phyloP scores from a whole-genome alignment of 2,113 vertebrate genomes.

The Bolborhynchus lineola region DNA sequence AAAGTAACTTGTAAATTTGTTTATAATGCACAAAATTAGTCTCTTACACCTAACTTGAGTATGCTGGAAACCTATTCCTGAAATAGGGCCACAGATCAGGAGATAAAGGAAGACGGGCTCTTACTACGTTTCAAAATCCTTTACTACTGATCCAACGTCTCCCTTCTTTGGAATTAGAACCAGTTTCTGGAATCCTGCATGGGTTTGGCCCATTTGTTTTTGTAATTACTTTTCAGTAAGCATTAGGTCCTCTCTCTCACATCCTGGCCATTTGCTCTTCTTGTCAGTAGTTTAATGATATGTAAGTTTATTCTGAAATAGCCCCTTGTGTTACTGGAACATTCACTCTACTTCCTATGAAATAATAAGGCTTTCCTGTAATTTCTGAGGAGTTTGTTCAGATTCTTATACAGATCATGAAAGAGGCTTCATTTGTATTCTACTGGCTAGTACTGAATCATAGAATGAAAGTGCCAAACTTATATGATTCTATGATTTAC shows the following conservation, averaged over 20 bases:
- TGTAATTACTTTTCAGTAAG: background rate
- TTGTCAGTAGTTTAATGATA: background rate
- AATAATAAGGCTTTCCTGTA: background rate
- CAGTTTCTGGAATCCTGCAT: background rate
- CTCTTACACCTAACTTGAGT: background rate
- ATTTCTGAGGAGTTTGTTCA: background rate
- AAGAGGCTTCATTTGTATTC: background rate
- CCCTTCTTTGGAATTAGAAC: background rate
- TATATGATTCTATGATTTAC: background rate
- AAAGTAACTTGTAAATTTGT: background rate
- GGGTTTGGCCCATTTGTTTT: background rate
- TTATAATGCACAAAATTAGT: background rate
- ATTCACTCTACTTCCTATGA: background rate
- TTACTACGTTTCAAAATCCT: background rate
- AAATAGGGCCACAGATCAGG: background rate
- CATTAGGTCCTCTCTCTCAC: background rate
- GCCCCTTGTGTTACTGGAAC: background rate
- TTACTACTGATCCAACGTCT: background rate
- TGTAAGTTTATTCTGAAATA: background rate
- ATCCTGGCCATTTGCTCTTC: background rate
- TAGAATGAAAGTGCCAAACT: background rate
- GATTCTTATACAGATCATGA: background rate
- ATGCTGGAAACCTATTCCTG: background rate
- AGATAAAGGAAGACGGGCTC: background rate
- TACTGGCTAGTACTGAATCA: background rate